A percentile compares a stretch with the other conserved stretches of the same genome.
Evolutionary conservation across 2,888 invertebrate genomes (phyloP).

Genomic region (Standfussiana lucernea): DNA sequence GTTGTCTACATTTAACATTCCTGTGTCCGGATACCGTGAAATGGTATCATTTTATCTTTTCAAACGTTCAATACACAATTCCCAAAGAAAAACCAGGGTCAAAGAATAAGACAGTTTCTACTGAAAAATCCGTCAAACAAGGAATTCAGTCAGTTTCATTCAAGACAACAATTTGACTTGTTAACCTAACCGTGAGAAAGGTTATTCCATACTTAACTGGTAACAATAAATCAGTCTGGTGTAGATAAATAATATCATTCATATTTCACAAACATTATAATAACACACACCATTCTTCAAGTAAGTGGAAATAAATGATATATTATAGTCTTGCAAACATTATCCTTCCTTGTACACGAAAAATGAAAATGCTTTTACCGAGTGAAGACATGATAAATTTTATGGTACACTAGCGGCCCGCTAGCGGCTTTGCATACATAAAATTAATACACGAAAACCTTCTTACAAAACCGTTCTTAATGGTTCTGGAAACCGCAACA

Average conservation of each 20-base stretch:
- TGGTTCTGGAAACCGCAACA: slow-evolving; percentile 6
- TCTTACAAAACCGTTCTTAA: slow-evolving; percentile 30
- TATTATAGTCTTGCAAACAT: slow-evolving; percentile 39
- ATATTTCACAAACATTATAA: slow-evolving; percentile 21
- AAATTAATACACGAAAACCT: slow-evolving; percentile 51
- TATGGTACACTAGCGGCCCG: slow-evolving; percentile 49
- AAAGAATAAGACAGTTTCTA: not conserved
- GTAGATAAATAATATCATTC: slow-evolving; percentile 16
- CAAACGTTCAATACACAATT: not conserved
- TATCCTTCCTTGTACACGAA: slow-evolving; percentile 45
- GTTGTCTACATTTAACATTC: not conserved
- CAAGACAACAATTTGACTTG: not conserved
- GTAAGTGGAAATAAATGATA: slow-evolving; percentile 54
- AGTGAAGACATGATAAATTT: slow-evolving; percentile 55
- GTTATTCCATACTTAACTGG: not conserved
- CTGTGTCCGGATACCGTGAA: not conserved
- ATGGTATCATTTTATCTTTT: not conserved
- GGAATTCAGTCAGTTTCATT: not conserved
- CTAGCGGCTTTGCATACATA: slow-evolving; percentile 40
- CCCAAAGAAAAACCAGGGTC: not conserved
- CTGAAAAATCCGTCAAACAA: not conserved
- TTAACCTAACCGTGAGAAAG: not conserved
- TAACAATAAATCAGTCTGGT: slow-evolving; percentile 5
- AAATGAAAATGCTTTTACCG: slow-evolving; percentile 61
- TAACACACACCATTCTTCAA: slow-evolving; percentile 27